These are phyloP conservation scores for Adelosebastes latens DNA, from an alignment of 2,797 vertebrate species.

Conservation along the genomic window DNA sequence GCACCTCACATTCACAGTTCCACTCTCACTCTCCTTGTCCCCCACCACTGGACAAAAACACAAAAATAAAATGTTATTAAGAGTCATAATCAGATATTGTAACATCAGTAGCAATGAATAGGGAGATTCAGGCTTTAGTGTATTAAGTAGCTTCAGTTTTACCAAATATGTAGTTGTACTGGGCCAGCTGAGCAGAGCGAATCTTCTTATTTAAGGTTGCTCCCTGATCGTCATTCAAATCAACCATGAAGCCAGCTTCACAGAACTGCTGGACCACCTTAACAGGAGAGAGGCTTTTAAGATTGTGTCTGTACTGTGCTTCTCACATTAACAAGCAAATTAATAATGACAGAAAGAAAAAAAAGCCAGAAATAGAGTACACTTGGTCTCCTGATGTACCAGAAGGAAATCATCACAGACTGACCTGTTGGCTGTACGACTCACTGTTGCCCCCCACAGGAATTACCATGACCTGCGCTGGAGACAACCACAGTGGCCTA, in stretches of 20 bases:
- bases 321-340: slow-evolving; percentile 14
- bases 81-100: neutral
- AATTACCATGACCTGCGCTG: slow-evolving; percentile 88
- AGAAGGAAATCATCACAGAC: slow-evolving; percentile 31
- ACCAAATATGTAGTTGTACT: slow-evolving; percentile 97
- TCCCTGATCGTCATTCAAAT: slow-evolving; percentile 81
- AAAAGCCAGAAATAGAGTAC: neutral
- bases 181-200: slow-evolving; percentile 88
- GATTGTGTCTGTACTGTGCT: slow-evolving; percentile 6
- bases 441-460: slow-evolving; percentile 85
- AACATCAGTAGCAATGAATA: neutral
- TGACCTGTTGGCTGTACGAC: slow-evolving; percentile 86
- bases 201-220: slow-evolving; percentile 90
- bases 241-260: slow-evolving; percentile 83
- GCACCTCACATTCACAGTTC: slow-evolving; percentile 86
- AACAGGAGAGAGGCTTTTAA: slow-evolving; percentile 34
- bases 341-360: slow-evolving; percentile 12
- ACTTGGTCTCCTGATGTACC: neutral
- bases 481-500: slow-evolving; percentile 95
- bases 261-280: slow-evolving; percentile 85
- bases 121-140: neutral
- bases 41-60: slow-evolving; percentile 84
- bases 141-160: slow-evolving; percentile 32
- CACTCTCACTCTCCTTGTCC: slow-evolving; percentile 81
- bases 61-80: neutral